Evolutionary conservation across 2,797 vertebrate genomes (phyloP).

Genomic region (Gila robusta): DNA sequence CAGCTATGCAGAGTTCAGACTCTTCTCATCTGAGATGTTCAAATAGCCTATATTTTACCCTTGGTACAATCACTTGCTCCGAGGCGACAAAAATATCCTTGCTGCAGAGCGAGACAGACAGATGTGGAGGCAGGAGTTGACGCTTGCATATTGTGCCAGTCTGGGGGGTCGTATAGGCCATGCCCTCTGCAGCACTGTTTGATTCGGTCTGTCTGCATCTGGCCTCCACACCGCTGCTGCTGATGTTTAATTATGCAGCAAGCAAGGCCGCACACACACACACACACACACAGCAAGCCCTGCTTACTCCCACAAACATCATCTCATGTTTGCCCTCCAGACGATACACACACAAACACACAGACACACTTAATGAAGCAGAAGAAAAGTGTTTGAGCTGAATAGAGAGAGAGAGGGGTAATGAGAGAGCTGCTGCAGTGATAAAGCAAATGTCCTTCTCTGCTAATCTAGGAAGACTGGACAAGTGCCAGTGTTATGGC

Average conservation of each 20-base stretch:
- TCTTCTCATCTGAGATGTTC: conserved; percentile 10
- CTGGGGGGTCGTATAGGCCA: conserved; percentile 13
- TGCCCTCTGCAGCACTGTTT: conserved; percentile 31
- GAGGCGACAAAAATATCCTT: background rate
- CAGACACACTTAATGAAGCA: conserved; percentile 47
- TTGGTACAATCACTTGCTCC: conserved; percentile 9
- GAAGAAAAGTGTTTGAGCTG: conserved; percentile 39
- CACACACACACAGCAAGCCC: conserved; percentile 16
- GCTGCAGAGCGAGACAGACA: background rate
- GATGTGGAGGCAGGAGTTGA: conserved; percentile 18
- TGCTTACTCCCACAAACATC: conserved; percentile 56
- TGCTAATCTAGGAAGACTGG: conserved; percentile 11
- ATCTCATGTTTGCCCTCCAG: conserved; percentile 39
- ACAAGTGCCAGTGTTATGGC: conserved; percentile 17
- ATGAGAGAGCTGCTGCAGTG: conserved; percentile 9
- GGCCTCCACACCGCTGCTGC: conserved; percentile 39
- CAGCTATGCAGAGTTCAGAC: conserved; percentile 39
- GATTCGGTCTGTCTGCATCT: conserved; percentile 41
- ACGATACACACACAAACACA: conserved; percentile 21
- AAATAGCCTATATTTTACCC: conserved; percentile 32
- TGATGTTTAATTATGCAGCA: conserved; percentile 78
- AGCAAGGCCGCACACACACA: conserved; percentile 45
- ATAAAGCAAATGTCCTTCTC: conserved; percentile 20
- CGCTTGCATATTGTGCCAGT: conserved; percentile 48
- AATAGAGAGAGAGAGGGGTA: background rate